phyloP scores from a whole-genome alignment of 2,797 vertebrate species.

The Prunella strophiata region DNA sequence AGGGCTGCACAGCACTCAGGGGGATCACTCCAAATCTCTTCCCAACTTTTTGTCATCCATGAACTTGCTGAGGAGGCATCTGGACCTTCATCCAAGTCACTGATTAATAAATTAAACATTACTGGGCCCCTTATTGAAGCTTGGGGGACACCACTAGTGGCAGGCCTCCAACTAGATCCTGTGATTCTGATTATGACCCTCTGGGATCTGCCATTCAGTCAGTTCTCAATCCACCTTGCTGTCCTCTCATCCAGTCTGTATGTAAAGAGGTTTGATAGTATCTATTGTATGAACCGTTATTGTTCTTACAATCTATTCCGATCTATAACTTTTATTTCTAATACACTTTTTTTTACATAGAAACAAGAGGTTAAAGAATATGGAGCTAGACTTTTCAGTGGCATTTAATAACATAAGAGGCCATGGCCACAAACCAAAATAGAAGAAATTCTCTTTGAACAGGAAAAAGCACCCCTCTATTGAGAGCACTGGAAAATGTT shows the following conservation, averaged over 20 bases:
- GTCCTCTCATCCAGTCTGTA: not conserved
- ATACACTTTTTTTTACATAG: not conserved
- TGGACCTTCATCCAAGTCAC: not conserved
- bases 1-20: not conserved
- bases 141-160: not conserved
- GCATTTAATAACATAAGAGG: not conserved
- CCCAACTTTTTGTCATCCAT: not conserved
- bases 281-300: not conserved
- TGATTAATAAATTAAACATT: not conserved
- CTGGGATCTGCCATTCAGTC: not conserved
- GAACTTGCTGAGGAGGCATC: not conserved
- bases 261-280: not conserved
- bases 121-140: not conserved
- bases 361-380: not conserved
- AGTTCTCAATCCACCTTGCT: not conserved
- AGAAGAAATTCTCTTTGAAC: not conserved
- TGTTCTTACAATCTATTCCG: not conserved
- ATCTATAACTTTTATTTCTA: not conserved
- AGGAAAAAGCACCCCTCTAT: not conserved
- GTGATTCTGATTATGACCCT: not conserved
- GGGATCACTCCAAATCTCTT: not conserved
- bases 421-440: not conserved
- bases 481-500: not conserved
- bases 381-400: not conserved
- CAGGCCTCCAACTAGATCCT: not conserved